These are phyloP conservation scores for Noturus placidus DNA, from an alignment of 2,113 vertebrate genomes.

Conservation along the genomic window DNA sequence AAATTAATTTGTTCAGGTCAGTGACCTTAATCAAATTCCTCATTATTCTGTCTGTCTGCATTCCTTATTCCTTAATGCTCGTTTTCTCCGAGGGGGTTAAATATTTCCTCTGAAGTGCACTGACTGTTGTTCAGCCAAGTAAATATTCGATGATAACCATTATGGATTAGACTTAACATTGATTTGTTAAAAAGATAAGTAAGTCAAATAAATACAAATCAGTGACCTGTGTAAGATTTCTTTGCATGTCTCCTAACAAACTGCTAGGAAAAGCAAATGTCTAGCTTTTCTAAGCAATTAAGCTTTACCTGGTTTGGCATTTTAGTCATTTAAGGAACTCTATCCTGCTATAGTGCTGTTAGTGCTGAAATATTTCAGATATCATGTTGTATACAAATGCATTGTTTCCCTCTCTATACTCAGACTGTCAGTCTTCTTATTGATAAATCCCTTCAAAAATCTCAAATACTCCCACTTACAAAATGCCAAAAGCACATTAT, in stretches of 20 bases:
- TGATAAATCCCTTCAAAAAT: background rate
- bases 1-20: background rate
- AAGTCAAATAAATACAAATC: background rate
- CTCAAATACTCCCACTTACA: background rate
- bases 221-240: background rate
- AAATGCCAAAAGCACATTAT: background rate
- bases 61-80: background rate
- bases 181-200: background rate
- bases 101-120: background rate
- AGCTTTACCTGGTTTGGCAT: background rate
- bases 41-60: background rate
- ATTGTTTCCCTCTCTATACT: background rate
- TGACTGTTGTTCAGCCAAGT: background rate
- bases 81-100: background rate
- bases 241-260: background rate
- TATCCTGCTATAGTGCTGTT: background rate
- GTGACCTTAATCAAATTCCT: background rate
- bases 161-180: background rate
- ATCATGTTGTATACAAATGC: background rate
- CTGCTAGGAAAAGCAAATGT: background rate
- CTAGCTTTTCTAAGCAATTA: background rate
- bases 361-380: background rate
- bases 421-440: background rate
- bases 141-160: background rate
- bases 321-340: background rate